Conservation (phyloP, 2,797 vertebrate genomes). For the Anomalospiza imberbis region DNA sequence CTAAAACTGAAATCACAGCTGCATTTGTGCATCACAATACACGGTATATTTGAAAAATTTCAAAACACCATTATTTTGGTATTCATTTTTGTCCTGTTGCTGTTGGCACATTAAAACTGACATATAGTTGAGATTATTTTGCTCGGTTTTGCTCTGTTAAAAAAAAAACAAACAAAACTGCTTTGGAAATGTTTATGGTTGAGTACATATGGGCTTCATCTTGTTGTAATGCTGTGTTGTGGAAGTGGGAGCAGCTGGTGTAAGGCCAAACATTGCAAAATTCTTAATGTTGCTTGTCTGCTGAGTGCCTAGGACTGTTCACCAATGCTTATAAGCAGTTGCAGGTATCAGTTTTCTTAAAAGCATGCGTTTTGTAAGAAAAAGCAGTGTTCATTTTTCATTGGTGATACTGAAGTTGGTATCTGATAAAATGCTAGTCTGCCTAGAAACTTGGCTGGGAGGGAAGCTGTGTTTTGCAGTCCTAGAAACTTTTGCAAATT, state of each 20-base stretch:
- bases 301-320: neutral
- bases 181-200: neutral
- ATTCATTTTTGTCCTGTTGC: neutral
- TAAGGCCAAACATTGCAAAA: neutral
- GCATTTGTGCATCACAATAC: neutral
- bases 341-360: neutral
- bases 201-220: conserved; percentile 19
- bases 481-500: neutral
- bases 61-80: neutral
- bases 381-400: neutral
- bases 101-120: neutral
- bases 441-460: neutral
- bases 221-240: neutral
- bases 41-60: neutral
- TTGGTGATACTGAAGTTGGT: too few species aligned
- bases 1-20: neutral
- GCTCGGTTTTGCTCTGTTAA: neutral
- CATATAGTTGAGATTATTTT: neutral
- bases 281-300: neutral
- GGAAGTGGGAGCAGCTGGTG: conserved; percentile 19
- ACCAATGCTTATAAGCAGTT: neutral
- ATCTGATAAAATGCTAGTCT: neutral
- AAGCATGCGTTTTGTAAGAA: neutral
- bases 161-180: neutral
- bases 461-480: neutral